A percentile compares a stretch with the other conserved stretches of the same genome.
These are phyloP conservation scores for Platycnemis pennipes DNA, from an alignment of 2,888 invertebrate genomes.

Conservation along the genomic window DNA sequence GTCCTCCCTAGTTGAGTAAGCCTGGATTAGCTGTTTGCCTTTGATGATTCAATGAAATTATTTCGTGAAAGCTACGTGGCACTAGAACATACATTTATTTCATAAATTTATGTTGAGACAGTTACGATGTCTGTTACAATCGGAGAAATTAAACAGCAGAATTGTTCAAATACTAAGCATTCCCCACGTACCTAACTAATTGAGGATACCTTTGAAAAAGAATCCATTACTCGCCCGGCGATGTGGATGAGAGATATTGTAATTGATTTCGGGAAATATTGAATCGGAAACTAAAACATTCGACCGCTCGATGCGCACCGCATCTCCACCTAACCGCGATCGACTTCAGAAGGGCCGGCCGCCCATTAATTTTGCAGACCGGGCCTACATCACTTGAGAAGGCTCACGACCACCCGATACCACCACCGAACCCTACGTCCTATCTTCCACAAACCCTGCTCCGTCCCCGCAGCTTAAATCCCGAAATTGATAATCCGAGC, in stretches of 20 bases:
- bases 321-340: not conserved
- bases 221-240: too few species aligned
- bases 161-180: too few species aligned
- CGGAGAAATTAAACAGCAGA: too few species aligned
- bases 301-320: not conserved
- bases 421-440: not conserved
- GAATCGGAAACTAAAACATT: not conserved
- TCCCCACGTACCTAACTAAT: too few species aligned
- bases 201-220: not conserved
- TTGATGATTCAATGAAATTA: too few species aligned
- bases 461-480: not conserved
- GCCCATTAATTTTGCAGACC: not conserved
- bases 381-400: constrained; percentile 13
- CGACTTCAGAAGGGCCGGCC: not conserved
- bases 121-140: too few species aligned
- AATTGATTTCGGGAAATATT: not conserved
- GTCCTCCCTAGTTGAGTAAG: too few species aligned
- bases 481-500: constrained; percentile 22
- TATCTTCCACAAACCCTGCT: not conserved
- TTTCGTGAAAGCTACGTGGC: too few species aligned
- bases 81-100: too few species aligned
- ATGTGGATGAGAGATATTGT: too few species aligned
- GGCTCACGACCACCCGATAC: not conserved
- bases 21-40: too few species aligned
- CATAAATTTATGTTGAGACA: too few species aligned